phyloP scores from a whole-genome alignment of 1,140 invertebrate genomes.

The Drosophila nannoptera region DNA sequence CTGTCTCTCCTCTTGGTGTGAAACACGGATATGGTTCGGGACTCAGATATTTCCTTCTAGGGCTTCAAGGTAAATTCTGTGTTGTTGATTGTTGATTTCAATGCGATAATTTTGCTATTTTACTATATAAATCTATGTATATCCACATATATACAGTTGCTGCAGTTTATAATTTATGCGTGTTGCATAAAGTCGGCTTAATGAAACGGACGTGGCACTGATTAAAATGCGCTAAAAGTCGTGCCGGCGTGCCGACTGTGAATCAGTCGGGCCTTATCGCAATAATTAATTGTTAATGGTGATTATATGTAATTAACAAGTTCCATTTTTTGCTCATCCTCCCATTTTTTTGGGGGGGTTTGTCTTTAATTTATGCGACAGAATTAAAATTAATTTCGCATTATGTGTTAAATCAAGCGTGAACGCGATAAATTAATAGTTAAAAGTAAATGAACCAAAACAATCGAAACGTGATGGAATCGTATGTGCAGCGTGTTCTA shows the following conservation, averaged over 20 bases:
- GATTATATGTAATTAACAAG: constrained; percentile 61
- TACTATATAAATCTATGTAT: no score
- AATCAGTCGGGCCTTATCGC: constrained; percentile 35
- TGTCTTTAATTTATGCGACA: constrained; percentile 55
- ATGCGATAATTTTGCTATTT: no score
- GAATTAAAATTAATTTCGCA: constrained; percentile 68
- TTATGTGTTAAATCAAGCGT: constrained; percentile 68
- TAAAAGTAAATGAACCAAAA: constrained; percentile 42
- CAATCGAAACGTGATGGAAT: constrained; percentile 9
- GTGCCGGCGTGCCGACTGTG: constrained; percentile 1
- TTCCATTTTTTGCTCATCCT: constrained; percentile 4
- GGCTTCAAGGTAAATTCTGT: no score
- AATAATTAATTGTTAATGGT: constrained; percentile 74
- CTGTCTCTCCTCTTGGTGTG: no score
- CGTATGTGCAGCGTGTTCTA: neutral
- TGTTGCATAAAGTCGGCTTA: constrained; percentile 4
- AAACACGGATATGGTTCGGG: no score
- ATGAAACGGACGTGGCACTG: constrained; percentile 13
- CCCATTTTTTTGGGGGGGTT: neutral
- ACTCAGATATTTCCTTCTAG: no score
- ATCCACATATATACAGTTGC: neutral
- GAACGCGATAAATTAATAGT: constrained; percentile 72
- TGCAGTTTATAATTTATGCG: constrained; percentile 1
- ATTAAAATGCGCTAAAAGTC: constrained; percentile 32
- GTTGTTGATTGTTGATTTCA: no score